Evolutionary conservation across 2,113 vertebrate genomes (phyloP).

Genomic region (Probosciger aterrimus): DNA sequence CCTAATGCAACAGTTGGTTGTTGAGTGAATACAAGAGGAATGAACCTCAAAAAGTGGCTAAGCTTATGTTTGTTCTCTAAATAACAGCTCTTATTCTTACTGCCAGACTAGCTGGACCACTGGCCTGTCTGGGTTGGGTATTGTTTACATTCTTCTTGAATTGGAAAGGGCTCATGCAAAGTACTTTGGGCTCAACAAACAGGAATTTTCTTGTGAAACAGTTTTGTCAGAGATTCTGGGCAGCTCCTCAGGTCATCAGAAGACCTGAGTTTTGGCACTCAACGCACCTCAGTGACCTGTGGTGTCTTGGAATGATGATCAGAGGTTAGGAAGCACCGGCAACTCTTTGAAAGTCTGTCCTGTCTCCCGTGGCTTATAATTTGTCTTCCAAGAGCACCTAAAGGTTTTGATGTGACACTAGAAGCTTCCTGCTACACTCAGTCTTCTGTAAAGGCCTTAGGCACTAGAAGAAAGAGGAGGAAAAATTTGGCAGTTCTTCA

Average conservation of each 20-base stretch:
- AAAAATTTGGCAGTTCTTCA: background rate
- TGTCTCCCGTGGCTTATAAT: background rate
- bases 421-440: background rate
- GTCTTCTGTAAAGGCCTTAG: background rate
- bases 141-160: conserved; percentile 13
- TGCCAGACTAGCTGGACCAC: background rate
- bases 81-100: background rate
- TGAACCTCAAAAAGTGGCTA: background rate
- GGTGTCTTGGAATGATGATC: background rate
- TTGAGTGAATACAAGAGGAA: background rate
- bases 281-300: background rate
- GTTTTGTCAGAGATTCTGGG: background rate
- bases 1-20: background rate
- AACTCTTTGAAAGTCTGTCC: background rate
- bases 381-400: background rate
- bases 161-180: background rate
- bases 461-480: background rate
- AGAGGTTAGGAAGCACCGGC: background rate
- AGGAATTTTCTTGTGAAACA: background rate
- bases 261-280: background rate
- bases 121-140: background rate
- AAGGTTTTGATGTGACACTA: background rate
- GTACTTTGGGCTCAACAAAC: background rate
- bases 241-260: conserved; percentile 7
- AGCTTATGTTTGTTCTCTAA: background rate